phyloP scores from a whole-genome alignment of 2,113 vertebrate species.

The Heterochromis multidens region DNA sequence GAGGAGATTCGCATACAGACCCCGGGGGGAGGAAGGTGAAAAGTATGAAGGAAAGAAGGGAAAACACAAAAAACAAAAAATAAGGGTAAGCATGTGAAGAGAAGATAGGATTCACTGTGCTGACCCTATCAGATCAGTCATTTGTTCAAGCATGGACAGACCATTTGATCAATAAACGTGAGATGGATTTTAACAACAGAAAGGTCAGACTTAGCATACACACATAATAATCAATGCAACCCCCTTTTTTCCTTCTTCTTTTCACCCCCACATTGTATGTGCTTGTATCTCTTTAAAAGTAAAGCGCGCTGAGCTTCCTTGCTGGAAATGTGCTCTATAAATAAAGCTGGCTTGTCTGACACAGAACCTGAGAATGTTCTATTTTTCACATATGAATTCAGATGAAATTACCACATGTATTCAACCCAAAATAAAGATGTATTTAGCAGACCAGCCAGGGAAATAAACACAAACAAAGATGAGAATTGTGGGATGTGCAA shows the following conservation, averaged over 20 bases:
- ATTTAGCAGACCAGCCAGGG: not conserved
- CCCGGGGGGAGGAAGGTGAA: conserved; percentile 5
- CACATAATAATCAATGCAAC: not conserved
- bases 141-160: not conserved
- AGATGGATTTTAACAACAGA: not conserved
- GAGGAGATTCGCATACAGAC: conserved; percentile 8
- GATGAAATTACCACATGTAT: not conserved
- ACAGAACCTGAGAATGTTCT: not conserved
- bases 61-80: not conserved
- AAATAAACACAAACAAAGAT: conserved; percentile 25
- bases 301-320: not conserved
- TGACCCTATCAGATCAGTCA: not conserved
- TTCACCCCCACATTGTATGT: not conserved
- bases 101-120: not conserved
- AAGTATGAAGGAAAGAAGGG: not conserved
- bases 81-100: not conserved
- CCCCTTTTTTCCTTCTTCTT: not conserved
- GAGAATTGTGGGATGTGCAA: conserved; percentile 13
- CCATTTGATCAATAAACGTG: not conserved
- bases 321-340: not conserved
- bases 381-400: not conserved
- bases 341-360: not conserved
- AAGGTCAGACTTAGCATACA: not conserved
- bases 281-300: not conserved
- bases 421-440: not conserved